These are phyloP conservation scores for Calliopsis andreniformis DNA, from an alignment of 1,140 invertebrate genomes.

Conservation along the genomic window DNA sequence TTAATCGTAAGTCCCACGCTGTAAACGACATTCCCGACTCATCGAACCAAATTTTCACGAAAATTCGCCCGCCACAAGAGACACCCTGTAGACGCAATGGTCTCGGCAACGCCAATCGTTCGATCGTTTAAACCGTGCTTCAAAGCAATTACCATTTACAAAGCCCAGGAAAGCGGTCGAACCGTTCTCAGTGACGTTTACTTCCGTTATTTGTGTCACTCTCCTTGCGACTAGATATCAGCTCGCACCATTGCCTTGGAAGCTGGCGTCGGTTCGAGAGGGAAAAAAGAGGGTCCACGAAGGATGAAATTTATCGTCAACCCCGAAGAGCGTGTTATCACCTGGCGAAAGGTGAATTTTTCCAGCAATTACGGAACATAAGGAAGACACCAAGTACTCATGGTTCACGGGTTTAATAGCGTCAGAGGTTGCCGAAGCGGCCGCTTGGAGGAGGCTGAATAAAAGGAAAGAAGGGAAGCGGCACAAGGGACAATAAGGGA, in stretches of 20 bases:
- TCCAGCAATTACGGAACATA: constrained; percentile 36
- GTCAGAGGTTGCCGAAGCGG: constrained; percentile 16
- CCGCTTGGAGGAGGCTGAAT: not conserved
- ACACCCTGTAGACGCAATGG: not conserved
- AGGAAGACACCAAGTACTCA: not conserved
- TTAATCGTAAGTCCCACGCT: no score
- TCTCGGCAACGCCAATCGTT: not conserved
- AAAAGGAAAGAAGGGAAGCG: not conserved
- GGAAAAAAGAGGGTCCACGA: constrained; percentile 3
- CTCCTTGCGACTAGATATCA: constrained; percentile 13
- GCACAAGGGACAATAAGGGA: not conserved
- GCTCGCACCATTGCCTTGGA: constrained; percentile 18
- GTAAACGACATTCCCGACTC: no score
- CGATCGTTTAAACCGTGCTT: constrained; percentile 35
- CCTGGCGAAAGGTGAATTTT: constrained; percentile 50
- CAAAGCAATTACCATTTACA: constrained; percentile 37
- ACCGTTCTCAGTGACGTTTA: constrained; percentile 44
- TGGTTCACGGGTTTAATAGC: constrained; percentile 51
- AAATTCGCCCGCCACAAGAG: not conserved
- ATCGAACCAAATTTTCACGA: no score
- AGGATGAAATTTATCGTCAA: constrained; percentile 50
- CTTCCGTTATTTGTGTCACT: constrained; percentile 52
- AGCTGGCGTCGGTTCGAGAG: not conserved
- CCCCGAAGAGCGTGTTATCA: constrained; percentile 46
- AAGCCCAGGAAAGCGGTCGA: not conserved